Evolutionary conservation across 2,888 invertebrate species (phyloP).

Genomic region (Ceriagrion tenellum): DNA sequence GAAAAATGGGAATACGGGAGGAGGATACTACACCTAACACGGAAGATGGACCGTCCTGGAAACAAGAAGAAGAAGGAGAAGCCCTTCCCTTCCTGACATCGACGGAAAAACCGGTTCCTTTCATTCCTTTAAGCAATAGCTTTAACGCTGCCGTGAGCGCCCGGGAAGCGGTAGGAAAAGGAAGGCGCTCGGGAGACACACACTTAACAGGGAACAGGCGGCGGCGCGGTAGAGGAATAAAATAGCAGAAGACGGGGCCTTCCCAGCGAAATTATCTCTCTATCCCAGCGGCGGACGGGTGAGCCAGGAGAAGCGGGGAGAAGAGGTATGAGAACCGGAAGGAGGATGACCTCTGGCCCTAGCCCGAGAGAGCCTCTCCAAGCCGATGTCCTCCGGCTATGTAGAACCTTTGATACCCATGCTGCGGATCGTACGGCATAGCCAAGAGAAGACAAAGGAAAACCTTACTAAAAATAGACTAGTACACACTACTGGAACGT

Average conservation of each 20-base stretch:
- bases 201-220: not conserved
- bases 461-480: no score
- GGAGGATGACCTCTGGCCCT: not conserved
- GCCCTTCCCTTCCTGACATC: not conserved
- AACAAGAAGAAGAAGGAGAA: not conserved
- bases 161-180: not conserved
- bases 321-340: not conserved
- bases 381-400: not conserved
- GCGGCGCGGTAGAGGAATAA: not conserved
- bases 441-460: not conserved
- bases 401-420: not conserved
- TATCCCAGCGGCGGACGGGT: not conserved
- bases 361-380: not conserved
- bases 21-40: not conserved
- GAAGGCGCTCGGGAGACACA: conserved; percentile 12
- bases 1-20: conserved; percentile 16
- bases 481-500: no score
- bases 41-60: not conserved
- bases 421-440: not conserved
- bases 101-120: conserved; percentile 27
- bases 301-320: not conserved
- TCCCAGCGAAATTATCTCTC: not conserved
- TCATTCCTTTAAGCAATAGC: conserved; percentile 23
- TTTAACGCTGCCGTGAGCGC: conserved; percentile 25
- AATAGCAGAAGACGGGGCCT: not conserved